phyloP scores from a whole-genome alignment of 2,113 vertebrate species.

The Phalacrocorax pelagicus region DNA sequence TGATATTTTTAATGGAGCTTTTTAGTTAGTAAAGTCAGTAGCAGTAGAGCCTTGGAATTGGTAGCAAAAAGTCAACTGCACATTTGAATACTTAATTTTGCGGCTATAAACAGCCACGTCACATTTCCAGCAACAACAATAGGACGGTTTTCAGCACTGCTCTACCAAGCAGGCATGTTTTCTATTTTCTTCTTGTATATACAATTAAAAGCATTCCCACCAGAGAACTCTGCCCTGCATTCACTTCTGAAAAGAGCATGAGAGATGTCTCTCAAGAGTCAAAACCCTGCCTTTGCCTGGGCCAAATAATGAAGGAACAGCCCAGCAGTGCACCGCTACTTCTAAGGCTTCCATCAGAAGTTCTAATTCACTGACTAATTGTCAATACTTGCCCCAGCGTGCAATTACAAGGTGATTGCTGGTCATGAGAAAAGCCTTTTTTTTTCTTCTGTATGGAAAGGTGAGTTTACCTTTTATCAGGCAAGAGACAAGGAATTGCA shows the following conservation, averaged over 20 bases:
- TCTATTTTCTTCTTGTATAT: conserved; percentile 50
- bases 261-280: conserved; percentile 52
- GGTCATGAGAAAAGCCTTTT: neutral
- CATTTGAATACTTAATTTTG: conserved; percentile 67
- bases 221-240: conserved; percentile 31
- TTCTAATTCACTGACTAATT: conserved; percentile 22
- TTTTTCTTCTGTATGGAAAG: neutral
- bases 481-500: neutral
- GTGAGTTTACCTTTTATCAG: conserved; percentile 29
- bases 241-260: conserved; percentile 51
- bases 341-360: conserved; percentile 23
- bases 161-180: conserved; percentile 39
- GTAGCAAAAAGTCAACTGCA: conserved; percentile 47
- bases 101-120: conserved; percentile 56
- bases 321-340: neutral
- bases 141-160: conserved; percentile 29
- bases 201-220: conserved; percentile 50
- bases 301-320: conserved; percentile 44
- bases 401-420: conserved; percentile 3
- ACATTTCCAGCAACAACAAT: conserved; percentile 46
- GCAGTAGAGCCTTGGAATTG: conserved; percentile 27
- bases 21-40: conserved; percentile 42
- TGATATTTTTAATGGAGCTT: conserved; percentile 16
- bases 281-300: conserved; percentile 24
- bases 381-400: conserved; percentile 25